Evolutionary conservation across 2,797 vertebrate genomes (phyloP), one percentile per base, ranked within the genome.

Genomic region (Aeoliscus strigatus): DNA sequence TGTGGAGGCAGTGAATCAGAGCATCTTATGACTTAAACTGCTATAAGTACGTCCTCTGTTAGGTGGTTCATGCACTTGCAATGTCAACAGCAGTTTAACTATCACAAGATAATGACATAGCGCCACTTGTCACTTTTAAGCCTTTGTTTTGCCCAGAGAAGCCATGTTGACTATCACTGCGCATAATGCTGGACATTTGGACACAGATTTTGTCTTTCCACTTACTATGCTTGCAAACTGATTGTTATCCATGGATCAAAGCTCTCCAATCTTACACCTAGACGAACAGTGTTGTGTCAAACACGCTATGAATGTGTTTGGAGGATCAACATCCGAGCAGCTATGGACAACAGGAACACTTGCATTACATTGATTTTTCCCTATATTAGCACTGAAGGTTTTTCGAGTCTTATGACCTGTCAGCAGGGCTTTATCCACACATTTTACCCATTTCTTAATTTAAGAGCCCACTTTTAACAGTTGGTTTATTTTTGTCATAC

Each of bases 11-110:
- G 35, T 56, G 33, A 62, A 48, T 45, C 14, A 12, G 13, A 30
- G 58, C 30, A 69, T 80, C 79, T 73, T 75, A 80, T 85, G 80
- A 83, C 81, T 40, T 32, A 29, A 54, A 47, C 58, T 32, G 66
- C 50, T 62, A 55, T 77, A 53, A n/a, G 61, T 62, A 47, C 34
- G 17, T 12, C 9, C 38, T 66, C 66, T 72, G 70, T 66, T 58
- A 41, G 23, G 60, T 58, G 66, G 55, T 66, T 77, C 42, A 66
- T 40, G 64, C 60, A 63, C 51, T 61, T 50, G 39, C 38, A 9
- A 25, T 51, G 58, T 43, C 33, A 39, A 42, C 29, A 36, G 40
- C 26, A 21, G 43, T 47, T 70, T 42, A 61, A 43, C 56, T 36
- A 58, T 85, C 83, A 83, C 81, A 79, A 73, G 77, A 58, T 79